These are phyloP conservation scores for Microcebus lehilahytsara DNA, from an alignment of 2,113 vertebrate species.

Conservation along the genomic window DNA sequence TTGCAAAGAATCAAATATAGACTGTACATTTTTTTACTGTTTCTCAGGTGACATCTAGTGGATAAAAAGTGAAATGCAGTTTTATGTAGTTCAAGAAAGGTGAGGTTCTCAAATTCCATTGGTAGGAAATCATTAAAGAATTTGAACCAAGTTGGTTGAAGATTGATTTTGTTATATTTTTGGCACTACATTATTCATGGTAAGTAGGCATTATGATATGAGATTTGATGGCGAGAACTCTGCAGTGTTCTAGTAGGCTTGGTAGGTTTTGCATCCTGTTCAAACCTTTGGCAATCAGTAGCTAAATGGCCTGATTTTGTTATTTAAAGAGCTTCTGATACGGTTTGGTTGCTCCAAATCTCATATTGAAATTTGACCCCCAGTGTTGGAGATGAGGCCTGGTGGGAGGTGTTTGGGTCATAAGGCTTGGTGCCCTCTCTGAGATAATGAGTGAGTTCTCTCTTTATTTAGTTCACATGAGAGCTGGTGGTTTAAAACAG, in stretches of 20 bases:
- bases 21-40: background rate
- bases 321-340: background rate
- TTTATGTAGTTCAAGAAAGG: background rate
- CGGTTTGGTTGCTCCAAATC: too few relatives aligned
- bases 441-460: too few relatives aligned
- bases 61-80: conserved; percentile 54
- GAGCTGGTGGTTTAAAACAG: too few relatives aligned
- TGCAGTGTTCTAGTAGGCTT: background rate
- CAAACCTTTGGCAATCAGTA: background rate
- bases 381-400: too few relatives aligned
- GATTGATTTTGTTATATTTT: conserved; percentile 13
- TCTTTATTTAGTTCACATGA: too few relatives aligned
- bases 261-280: background rate
- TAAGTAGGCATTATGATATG: background rate
- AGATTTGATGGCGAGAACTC: background rate
- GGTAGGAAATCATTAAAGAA: background rate
- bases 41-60: conserved; percentile 68
- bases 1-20: background rate
- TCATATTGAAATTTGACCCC: too few relatives aligned
- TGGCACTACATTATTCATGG: background rate
- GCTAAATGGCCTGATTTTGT: background rate
- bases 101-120: background rate
- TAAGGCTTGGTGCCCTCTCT: too few relatives aligned
- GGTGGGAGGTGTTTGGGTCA: too few relatives aligned
- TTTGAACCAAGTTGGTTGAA: background rate